Conservation (phyloP, 1,140 invertebrate genomes). For the Agraylea sexmaculata region DNA sequence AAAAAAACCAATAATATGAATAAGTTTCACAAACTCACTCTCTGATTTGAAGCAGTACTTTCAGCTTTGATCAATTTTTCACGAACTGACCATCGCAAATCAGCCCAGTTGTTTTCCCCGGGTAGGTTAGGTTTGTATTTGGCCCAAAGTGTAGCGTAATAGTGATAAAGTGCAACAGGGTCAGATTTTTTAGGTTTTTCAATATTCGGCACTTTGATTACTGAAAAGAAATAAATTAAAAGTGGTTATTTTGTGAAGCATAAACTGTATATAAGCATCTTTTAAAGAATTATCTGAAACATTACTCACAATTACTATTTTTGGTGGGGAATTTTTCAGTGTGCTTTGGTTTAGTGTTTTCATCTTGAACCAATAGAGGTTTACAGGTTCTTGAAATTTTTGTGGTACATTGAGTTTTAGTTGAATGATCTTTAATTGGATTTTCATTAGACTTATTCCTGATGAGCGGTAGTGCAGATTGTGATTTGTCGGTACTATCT, state of each 20-base stretch:
- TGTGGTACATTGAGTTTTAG: constrained; percentile 23
- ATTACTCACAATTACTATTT: constrained; percentile 13
- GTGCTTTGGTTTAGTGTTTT: background rate
- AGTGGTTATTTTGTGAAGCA: background rate
- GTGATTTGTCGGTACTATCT: constrained; percentile 24
- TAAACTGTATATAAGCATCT: background rate
- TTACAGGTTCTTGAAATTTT: constrained; percentile 29
- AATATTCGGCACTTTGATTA: constrained; percentile 33
- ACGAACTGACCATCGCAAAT: constrained; percentile 49
- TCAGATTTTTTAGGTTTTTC: constrained; percentile 44
- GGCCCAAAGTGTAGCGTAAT: constrained; percentile 62
- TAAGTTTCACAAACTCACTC: constrained; percentile 6
- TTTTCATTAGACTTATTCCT: background rate
- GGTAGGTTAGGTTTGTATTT: constrained; percentile 54
- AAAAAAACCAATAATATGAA: background rate
- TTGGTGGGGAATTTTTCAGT: background rate
- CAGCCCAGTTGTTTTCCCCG: constrained; percentile 48
- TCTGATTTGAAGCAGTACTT: constrained; percentile 11
- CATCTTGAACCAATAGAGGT: constrained; percentile 4
- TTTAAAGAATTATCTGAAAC: constrained; percentile 4
- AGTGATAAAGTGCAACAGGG: constrained; percentile 61
- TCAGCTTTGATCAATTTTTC: constrained; percentile 42
- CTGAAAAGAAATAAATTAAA: constrained; percentile 24
- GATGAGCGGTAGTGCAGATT: constrained; percentile 7
- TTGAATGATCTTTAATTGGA: constrained; percentile 10